phyloP scores from a whole-genome alignment of 2,888 invertebrate species.

The Epistrophe eligans region DNA sequence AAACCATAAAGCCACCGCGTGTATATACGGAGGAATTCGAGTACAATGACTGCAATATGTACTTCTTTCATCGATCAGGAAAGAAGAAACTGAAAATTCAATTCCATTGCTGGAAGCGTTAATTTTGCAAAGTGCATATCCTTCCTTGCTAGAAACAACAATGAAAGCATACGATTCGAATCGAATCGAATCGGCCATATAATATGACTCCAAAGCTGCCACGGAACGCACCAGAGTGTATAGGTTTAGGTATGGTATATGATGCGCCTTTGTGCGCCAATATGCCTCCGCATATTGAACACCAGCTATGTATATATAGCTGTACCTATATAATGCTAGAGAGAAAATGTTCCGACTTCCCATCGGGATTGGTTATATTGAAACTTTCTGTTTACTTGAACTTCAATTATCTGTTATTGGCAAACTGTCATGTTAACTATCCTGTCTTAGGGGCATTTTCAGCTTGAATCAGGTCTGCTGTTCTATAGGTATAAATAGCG shows the following conservation, averaged over 20 bases:
- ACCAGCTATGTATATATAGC: not conserved
- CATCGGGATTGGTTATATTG: slow-evolving; percentile 71
- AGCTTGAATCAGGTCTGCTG: slow-evolving; percentile 46
- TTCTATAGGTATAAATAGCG: not conserved
- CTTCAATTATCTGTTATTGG: slow-evolving; percentile 77
- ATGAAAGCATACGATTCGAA: slow-evolving; percentile 46
- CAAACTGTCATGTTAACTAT: slow-evolving; percentile 77
- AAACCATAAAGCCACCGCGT: slow-evolving; percentile 13
- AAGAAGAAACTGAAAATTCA: slow-evolving; percentile 56
- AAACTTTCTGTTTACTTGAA: slow-evolving; percentile 76
- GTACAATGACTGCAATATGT: slow-evolving; percentile 38
- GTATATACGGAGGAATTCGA: slow-evolving; percentile 10
- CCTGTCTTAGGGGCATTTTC: slow-evolving; percentile 68
- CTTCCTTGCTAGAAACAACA: slow-evolving; percentile 63
- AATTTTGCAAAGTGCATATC: slow-evolving; percentile 74
- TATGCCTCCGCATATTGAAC: slow-evolving; percentile 24
- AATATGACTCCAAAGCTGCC: slow-evolving; percentile 12
- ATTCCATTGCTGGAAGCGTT: slow-evolving; percentile 68
- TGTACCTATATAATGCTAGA: not conserved
- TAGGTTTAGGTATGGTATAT: not conserved
- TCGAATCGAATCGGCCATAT: slow-evolving; percentile 43
- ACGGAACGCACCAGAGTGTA: slow-evolving; percentile 40
- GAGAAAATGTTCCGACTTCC: slow-evolving; percentile 43
- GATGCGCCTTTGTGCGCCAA: slow-evolving; percentile 21
- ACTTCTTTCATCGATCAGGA: slow-evolving; percentile 38